Percentiles rank a stretch among this genome's conserved stretches.
These are phyloP conservation scores for Heliconius ethilla DNA, from an alignment of 2,888 invertebrate genomes.

Conservation along the genomic window DNA sequence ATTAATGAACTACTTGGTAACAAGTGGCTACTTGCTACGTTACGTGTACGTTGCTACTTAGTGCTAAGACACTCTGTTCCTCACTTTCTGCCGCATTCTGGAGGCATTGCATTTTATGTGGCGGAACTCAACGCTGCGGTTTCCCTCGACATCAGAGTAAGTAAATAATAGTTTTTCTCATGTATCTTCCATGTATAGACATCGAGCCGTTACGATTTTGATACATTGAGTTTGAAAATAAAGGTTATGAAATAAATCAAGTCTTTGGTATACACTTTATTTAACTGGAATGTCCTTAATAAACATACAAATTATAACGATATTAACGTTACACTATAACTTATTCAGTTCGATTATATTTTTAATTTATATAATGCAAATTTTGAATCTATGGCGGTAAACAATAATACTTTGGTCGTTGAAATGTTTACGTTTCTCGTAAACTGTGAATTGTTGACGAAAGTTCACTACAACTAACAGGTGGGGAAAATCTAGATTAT, in stretches of 20 bases:
- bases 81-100: too few species aligned
- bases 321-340: slow-evolving; percentile 55
- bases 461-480: slow-evolving; percentile 41
- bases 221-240: neutral
- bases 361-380: slow-evolving; percentile 36
- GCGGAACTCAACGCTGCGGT: too few species aligned
- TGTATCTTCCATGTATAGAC: too few species aligned
- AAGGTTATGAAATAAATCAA: slow-evolving; percentile 49
- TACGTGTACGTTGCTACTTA: too few species aligned
- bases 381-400: slow-evolving; percentile 57
- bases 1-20: too few species aligned
- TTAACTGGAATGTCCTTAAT: slow-evolving; percentile 73
- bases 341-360: slow-evolving; percentile 48
- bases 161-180: too few species aligned
- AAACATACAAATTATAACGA: slow-evolving; percentile 62
- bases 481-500: slow-evolving; percentile 30
- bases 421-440: slow-evolving; percentile 47
- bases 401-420: slow-evolving; percentile 47
- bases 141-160: too few species aligned
- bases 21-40: too few species aligned
- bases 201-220: too few species aligned
- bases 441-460: slow-evolving; percentile 43
- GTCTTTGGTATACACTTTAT: slow-evolving; percentile 69
- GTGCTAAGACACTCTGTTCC: too few species aligned
- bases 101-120: too few species aligned